These are phyloP conservation scores for Clinocottus analis DNA, from an alignment of 2,113 vertebrate genomes.

Conservation along the genomic window DNA sequence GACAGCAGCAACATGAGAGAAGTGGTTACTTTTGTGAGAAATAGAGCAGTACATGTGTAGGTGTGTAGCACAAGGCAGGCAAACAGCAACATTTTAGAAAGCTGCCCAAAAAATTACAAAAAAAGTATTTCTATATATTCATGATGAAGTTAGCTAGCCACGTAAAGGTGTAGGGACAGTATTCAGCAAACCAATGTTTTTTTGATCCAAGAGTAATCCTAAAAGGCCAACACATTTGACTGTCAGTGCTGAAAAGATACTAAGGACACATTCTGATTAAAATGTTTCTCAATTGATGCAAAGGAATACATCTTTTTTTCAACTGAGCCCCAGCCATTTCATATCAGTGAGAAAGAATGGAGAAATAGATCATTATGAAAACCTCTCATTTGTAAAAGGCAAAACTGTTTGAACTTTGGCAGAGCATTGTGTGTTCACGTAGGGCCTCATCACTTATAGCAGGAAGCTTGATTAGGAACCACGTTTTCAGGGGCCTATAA, in stretches of 20 bases:
- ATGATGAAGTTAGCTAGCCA: background rate
- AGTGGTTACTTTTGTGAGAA: background rate
- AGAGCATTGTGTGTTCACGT: background rate
- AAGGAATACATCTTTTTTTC: background rate
- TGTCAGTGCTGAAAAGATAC: background rate
- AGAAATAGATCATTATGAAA: background rate
- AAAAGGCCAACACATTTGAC: background rate
- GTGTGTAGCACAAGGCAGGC: too few relatives aligned
- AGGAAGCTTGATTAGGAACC: background rate
- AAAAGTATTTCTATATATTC: background rate
- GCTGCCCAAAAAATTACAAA: background rate
- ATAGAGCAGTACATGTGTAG: background rate
- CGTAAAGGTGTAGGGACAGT: background rate
- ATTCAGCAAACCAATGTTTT: background rate
- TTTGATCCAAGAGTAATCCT: background rate
- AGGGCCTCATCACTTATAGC: background rate
- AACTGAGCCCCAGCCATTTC: background rate
- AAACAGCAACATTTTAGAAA: too few relatives aligned
- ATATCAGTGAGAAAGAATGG: background rate
- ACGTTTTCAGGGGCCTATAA: background rate
- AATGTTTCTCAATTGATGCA: background rate
- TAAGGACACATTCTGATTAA: background rate
- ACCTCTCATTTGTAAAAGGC: background rate
- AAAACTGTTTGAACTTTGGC: background rate
- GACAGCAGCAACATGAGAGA: background rate